These are phyloP conservation scores for Protodeltote pygarga DNA, from an alignment of 2,888 invertebrate species.

Conservation along the genomic window DNA sequence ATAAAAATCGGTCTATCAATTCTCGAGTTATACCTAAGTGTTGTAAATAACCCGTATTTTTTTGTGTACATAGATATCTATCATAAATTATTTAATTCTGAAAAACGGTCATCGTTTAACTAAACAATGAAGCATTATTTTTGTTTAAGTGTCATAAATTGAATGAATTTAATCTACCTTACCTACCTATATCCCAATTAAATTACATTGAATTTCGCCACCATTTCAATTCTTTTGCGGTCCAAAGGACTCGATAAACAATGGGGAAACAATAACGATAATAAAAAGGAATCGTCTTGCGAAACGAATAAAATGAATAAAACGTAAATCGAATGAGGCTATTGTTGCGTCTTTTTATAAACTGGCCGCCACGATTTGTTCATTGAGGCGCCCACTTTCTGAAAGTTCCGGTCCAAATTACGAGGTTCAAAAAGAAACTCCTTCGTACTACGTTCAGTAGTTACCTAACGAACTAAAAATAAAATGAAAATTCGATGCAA, in stretches of 20 bases:
- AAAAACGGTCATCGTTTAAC: too few relatives aligned
- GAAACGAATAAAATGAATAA: conserved; percentile 59
- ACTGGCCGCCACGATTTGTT: conserved; percentile 67
- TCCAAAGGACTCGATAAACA: conserved; percentile 53
- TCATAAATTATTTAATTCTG: too few relatives aligned
- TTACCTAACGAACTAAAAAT: conserved; percentile 68
- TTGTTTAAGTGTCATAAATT: too few relatives aligned
- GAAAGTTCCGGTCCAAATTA: conserved; percentile 72
- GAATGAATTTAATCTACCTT: too few relatives aligned
- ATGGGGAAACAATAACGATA: conserved; percentile 63
- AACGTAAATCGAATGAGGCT: conserved; percentile 73
- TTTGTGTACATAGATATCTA: too few relatives aligned
- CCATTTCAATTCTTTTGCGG: conserved; percentile 45
- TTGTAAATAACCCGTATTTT: too few relatives aligned
- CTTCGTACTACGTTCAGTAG: conserved; percentile 51
- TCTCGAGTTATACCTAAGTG: too few relatives aligned
- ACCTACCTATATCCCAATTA: too few relatives aligned
- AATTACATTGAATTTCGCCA: conserved; percentile 43
- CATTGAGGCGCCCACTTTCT: conserved; percentile 61
- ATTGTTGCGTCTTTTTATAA: conserved; percentile 73
- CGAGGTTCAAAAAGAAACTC: conserved; percentile 66
- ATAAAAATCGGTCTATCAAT: too few relatives aligned
- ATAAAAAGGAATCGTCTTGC: conserved; percentile 58
- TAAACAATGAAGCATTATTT: too few relatives aligned
- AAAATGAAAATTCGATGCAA: conserved; percentile 61